These are phyloP conservation scores for Motacilla alba DNA, from an alignment of 2,113 vertebrate genomes.

Conservation along the genomic window DNA sequence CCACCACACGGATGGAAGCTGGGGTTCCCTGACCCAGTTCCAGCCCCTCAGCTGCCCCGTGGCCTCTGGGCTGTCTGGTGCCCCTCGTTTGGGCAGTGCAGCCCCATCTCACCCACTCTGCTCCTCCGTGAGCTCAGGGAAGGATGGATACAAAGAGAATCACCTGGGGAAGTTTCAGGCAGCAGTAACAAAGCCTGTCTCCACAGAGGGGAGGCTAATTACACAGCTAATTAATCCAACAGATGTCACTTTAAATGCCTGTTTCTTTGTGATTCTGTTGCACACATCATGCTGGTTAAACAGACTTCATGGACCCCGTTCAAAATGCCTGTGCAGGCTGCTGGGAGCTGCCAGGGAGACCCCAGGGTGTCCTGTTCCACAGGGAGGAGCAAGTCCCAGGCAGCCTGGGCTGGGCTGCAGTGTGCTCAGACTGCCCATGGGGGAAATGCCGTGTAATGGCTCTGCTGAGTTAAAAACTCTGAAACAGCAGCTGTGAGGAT, in stretches of 20 bases:
- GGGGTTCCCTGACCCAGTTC: neutral
- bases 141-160: conserved; percentile 43
- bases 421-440: rapidly evolving
- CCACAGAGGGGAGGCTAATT: conserved; percentile 67
- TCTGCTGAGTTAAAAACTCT: neutral
- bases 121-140: neutral
- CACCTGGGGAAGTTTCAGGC: conserved; percentile 69
- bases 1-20: rapidly evolving
- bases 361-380: neutral
- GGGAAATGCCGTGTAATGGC: rapidly evolving
- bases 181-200: conserved; percentile 56
- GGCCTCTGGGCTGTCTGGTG: neutral
- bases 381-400: neutral
- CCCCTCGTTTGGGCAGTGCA: neutral
- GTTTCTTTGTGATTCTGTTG: conserved; percentile 53
- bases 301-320: conserved; percentile 7
- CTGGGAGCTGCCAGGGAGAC: neutral
- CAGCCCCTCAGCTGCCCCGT: neutral
- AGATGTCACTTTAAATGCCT: conserved; percentile 71
- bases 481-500: neutral
- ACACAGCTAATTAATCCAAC: conserved; percentile 76
- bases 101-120: neutral
- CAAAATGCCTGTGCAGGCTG: neutral
- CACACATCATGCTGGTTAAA: conserved; percentile 2
- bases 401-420: neutral